Percentiles rank a stretch among this genome's conserved stretches.
Conservation (phyloP, 2,797 vertebrate genomes). For the Chloroceryle amazona region DNA sequence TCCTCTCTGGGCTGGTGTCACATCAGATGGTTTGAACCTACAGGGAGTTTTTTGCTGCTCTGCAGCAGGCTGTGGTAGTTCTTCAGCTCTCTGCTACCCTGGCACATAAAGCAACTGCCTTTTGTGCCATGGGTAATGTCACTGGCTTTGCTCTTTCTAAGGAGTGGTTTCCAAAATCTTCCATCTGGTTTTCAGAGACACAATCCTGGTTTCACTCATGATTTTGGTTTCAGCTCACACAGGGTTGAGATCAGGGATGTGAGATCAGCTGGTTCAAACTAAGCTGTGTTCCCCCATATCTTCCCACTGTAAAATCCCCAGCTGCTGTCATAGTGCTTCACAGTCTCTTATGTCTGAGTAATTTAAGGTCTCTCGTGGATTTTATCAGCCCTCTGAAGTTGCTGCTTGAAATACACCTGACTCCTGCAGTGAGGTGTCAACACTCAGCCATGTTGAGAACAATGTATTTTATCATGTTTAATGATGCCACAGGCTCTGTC, state of each 20-base stretch:
- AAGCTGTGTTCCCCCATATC: not conserved
- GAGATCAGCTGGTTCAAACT: not conserved
- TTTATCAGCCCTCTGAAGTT: not conserved
- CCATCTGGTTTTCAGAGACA: not conserved
- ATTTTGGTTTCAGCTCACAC: not conserved
- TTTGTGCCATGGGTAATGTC: not conserved
- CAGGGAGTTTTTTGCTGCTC: not conserved
- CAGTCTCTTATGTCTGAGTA: not conserved
- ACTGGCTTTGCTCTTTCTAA: not conserved
- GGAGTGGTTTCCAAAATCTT: not conserved
- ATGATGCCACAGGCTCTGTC: fast-evolving
- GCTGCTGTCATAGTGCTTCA: fast-evolving
- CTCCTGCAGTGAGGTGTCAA: not conserved
- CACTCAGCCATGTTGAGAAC: not conserved
- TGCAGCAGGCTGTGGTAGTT: not conserved
- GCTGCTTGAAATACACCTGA: not conserved
- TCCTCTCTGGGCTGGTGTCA: not conserved
- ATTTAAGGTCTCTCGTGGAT: not conserved
- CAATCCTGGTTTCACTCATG: not conserved
- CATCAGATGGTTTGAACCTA: not conserved
- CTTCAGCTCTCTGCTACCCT: not conserved
- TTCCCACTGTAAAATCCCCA: not conserved
- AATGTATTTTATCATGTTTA: not conserved
- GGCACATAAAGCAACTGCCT: not conserved
- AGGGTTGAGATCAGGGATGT: not conserved